phyloP scores from a whole-genome alignment of 2,797 vertebrate species.

The Margarornis squamiger region DNA sequence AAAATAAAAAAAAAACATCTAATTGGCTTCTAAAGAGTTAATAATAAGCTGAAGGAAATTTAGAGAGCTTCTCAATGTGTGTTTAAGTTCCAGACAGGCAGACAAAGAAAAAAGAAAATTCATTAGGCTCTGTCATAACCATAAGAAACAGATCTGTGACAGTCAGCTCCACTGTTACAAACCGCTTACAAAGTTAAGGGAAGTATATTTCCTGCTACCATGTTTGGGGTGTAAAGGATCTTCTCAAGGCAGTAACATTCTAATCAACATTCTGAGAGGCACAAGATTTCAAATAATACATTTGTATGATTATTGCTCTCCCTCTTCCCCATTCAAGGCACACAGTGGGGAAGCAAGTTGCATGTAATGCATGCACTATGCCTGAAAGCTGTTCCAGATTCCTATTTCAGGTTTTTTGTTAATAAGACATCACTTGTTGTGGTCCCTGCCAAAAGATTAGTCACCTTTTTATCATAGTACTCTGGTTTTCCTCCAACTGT shows the following conservation, averaged over 20 bases:
- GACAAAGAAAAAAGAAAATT: background rate
- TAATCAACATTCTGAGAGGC: background rate
- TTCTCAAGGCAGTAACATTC: background rate
- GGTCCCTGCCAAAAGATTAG: background rate
- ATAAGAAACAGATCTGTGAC: background rate
- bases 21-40: background rate
- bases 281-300: background rate
- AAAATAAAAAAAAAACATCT: background rate
- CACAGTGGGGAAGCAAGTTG: background rate
- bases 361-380: background rate
- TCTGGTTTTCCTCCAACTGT: background rate
- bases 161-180: background rate
- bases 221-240: background rate
- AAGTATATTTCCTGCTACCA: background rate
- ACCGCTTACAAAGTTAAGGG: background rate
- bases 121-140: background rate
- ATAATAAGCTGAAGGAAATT: background rate
- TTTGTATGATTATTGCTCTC: background rate
- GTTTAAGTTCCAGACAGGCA: background rate
- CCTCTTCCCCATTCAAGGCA: background rate
- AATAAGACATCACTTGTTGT: background rate
- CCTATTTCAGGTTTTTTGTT: fast-evolving
- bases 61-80: background rate
- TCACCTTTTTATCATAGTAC: background rate
- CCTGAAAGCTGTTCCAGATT: background rate